phyloP scores from a whole-genome alignment of 1,140 invertebrate genomes.

The Vollenhovia emeryi region DNA sequence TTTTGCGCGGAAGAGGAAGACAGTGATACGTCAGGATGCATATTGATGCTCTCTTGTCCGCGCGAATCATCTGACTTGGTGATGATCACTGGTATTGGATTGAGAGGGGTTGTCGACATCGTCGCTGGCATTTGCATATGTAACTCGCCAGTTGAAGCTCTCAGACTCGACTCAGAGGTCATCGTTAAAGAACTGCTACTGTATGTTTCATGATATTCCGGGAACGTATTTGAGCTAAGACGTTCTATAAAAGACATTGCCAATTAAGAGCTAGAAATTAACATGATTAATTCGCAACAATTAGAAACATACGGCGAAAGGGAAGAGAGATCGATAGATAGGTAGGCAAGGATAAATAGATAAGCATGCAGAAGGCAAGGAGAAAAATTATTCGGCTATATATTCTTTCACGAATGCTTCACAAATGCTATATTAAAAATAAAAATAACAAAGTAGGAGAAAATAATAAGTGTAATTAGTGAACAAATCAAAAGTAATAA shows the following conservation, averaged over 20 bases:
- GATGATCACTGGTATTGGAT: constrained; percentile 80
- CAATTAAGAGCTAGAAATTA: neutral
- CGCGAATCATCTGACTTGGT: constrained; percentile 77
- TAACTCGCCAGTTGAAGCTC: constrained; percentile 77
- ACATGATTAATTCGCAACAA: neutral
- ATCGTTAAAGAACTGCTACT: constrained; percentile 80
- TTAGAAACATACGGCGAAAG: neutral
- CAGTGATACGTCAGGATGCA: constrained; percentile 58
- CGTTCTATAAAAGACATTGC: constrained; percentile 69
- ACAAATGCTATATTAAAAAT: too few species aligned
- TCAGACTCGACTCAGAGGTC: constrained; percentile 78
- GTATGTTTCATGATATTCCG: constrained; percentile 76
- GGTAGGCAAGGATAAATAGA: neutral
- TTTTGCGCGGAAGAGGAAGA: constrained; percentile 78
- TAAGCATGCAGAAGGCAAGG: neutral
- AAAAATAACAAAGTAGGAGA: too few species aligned
- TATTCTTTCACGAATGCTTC: too few species aligned
- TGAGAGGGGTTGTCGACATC: constrained; percentile 67
- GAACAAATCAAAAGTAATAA: neutral
- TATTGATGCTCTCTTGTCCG: constrained; percentile 72
- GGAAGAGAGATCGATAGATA: too few species aligned
- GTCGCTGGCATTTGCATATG: constrained; percentile 72
- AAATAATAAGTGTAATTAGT: neutral
- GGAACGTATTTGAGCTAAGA: constrained; percentile 74
- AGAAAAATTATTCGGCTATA: neutral